Evolutionary conservation across 2,113 vertebrate species (phyloP).

Genomic region (Ursus arctos): DNA sequence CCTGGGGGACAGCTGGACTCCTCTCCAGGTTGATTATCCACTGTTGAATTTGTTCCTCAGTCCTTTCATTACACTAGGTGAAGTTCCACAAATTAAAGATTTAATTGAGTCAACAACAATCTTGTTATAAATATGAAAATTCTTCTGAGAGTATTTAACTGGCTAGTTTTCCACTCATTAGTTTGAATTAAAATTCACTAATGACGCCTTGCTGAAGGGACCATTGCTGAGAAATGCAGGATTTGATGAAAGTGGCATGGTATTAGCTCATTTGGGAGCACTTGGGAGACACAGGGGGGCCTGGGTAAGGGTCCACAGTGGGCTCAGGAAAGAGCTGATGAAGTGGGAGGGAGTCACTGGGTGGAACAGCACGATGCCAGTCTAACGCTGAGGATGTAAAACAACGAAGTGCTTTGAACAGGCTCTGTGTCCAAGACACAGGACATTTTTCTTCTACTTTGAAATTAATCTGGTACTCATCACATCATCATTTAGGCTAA

Average conservation of each 20-base stretch:
- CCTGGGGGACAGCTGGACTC: not conserved
- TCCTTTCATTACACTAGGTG: not conserved
- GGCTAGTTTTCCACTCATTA: slow-evolving; percentile 56
- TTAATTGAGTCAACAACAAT: not conserved
- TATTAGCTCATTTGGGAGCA: not conserved
- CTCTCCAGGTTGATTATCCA: fast-evolving
- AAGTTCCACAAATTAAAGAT: slow-evolving; percentile 48
- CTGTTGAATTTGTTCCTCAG: not conserved
- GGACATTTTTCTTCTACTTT: not conserved
- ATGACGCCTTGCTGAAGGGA: not conserved
- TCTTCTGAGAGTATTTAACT: slow-evolving; percentile 41
- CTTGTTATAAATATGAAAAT: slow-evolving; percentile 41
- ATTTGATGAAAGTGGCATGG: not conserved
- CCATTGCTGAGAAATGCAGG: not conserved
- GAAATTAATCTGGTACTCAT: not conserved
- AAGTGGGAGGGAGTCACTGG: not conserved
- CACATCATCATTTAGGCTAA: not conserved
- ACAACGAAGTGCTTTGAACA: not conserved
- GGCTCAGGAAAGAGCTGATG: not conserved
- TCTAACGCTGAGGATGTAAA: not conserved
- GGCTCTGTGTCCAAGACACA: not conserved
- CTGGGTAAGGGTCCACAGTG: not conserved
- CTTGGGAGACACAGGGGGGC: too few species aligned
- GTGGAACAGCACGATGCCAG: not conserved
- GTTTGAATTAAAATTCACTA: slow-evolving; percentile 65